Evolutionary conservation across 2,888 invertebrate genomes (phyloP), one percentile per base, ranked within the genome.

Genomic region (Minunthozetes semirufus): DNA sequence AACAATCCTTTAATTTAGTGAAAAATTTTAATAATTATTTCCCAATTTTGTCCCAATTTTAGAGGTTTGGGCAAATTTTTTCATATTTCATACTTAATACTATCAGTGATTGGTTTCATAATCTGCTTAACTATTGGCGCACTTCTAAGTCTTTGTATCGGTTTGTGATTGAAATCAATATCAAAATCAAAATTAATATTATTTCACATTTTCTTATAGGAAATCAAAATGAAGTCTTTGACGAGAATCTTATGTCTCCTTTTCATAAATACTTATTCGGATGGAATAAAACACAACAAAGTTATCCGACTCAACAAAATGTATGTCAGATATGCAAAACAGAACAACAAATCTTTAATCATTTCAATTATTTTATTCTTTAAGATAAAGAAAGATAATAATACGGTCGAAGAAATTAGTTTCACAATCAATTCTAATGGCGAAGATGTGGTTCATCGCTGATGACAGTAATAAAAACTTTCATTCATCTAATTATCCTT

Each of bases 41-140:
- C 5, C 9, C 33, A n/a, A n/a, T n/a, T n/a, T n/a, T n/a, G n/a
- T n/a, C n/a, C n/a, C n/a, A n/a, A 59, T 50, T 19, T 22, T 19
- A 74, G 74, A 17, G 75, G 75, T 19, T 48, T 75, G 6, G 33
- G 76, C 0, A 68, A 48, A 53, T 13, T 76, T 27, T 72, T 72
- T 50, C 76, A 76, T 19, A 75, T 77, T 17, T 61, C 77, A 9
- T 76, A 76, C 33, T 72, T 77, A 59, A 59, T 77, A 56, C 61
- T 77, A 19, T 77, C 77, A n/a, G 72, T 75, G 13, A 48, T 73
- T 11, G 77, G 77, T 25, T 77, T 77, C 42, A 22, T 76, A 3
- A 61, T 77, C 15, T 73, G 68, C 25, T 59, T 75, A 6, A 53
- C 71, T 19, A 74, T 77, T 11, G 73, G 73, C 13, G 11, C 27